Evolutionary conservation across 2,797 vertebrate species (phyloP), one percentile per base, ranked within the genome.

Genomic region (Chaunax sp.): DNA sequence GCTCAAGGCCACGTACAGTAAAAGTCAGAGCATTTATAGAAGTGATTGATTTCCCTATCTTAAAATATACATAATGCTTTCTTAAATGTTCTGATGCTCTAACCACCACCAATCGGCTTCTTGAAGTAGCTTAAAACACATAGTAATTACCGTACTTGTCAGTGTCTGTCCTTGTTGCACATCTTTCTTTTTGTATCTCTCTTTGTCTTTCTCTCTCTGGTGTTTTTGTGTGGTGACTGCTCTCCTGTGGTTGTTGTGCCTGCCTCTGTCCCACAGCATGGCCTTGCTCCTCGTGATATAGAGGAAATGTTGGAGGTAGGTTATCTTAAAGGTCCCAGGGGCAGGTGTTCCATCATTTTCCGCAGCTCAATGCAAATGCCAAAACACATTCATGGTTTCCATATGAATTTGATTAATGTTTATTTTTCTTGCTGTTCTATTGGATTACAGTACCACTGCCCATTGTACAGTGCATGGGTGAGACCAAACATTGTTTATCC

Each of bases 261-360:
- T 87, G 72, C 82, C 82, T 90, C 77, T 92, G 83, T 86, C 79
- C 86, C 20, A 73, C 92, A 94, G 93, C 83, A 87, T 80, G 88
- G 78, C 71, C 90, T 93, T 82, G 83, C 92, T 82, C 92, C 93
- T 82, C 91, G 87, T 55, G 90, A 91, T 86, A 92, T 94, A 90
- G 93, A 92, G 89, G 91, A 94, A 87, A 92, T 93, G 91, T 87
- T 94, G 80, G 91, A 94, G 94, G 93, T 93, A 94, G 76, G 92
- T 92, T 83, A 76, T 65, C 69, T 75, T 73, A 20, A 63, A 61
- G 33, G 56, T 72, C 75, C 75, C 55, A 60, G 73, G 68, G 71
- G 81, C 64, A 77, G 64, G 68, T 78, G 85, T 82, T 82, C 68
- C 66, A 84, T 87, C 75, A 80, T 79, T 69, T 74, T 38, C 43